phyloP scores from a whole-genome alignment of 2,113 vertebrate species.

The Gobio gobio region DNA sequence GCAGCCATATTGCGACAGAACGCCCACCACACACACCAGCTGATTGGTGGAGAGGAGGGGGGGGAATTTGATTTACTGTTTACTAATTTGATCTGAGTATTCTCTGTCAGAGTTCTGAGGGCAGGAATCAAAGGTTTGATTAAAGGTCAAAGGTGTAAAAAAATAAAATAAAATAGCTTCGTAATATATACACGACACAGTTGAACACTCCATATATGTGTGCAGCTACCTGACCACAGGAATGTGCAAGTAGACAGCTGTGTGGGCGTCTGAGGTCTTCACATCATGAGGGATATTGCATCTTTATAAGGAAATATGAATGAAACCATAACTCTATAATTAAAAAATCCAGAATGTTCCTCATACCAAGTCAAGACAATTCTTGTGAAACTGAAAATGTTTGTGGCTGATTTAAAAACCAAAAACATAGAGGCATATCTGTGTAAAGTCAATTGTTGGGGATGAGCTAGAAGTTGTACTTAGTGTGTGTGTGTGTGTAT shows the following conservation, averaged over 20 bases:
- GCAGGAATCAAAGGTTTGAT: background rate
- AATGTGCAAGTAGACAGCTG: conserved; percentile 34
- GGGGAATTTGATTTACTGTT: background rate
- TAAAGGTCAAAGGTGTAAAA: background rate
- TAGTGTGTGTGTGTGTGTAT: conserved; percentile 14
- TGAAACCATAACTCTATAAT: background rate
- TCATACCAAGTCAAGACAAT: background rate
- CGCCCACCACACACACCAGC: too few relatives aligned
- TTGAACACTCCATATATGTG: conserved; percentile 32
- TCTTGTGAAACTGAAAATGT: background rate
- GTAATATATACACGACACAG: background rate
- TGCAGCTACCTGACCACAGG: conserved; percentile 47
- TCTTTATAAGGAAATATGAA: background rate
- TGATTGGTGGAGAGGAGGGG: too few relatives aligned
- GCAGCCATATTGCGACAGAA: too few relatives aligned
- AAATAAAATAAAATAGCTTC: background rate
- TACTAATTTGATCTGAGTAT: background rate
- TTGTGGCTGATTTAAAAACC: background rate
- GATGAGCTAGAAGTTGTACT: conserved; percentile 31
- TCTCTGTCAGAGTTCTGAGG: background rate
- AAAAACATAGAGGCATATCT: background rate
- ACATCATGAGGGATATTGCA: background rate
- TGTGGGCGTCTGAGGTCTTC: conserved; percentile 27
- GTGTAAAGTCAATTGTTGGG: background rate
- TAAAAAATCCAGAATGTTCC: background rate